Percentiles rank a stretch among this genome's conserved stretches.
These are phyloP conservation scores for Siphonodentalium dalli DNA, from an alignment of 2,888 invertebrate genomes.

Conservation along the genomic window DNA sequence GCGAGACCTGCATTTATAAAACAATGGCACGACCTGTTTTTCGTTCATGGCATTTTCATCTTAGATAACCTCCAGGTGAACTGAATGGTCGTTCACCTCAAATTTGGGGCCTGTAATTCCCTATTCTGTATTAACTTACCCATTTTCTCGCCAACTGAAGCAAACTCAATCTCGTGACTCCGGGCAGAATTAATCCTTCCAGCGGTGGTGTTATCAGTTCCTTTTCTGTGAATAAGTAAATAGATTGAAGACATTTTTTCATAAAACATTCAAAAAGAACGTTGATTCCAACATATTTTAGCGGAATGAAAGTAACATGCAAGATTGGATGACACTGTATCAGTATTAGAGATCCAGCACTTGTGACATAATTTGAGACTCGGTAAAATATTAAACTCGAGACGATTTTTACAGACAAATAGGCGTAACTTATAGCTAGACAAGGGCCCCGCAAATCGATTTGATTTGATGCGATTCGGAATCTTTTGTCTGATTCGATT, in stretches of 20 bases:
- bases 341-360: too few species aligned
- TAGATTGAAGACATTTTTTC: background rate
- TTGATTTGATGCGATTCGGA: too few species aligned
- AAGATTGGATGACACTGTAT: background rate
- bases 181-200: slow-evolving; percentile 89
- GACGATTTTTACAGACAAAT: background rate
- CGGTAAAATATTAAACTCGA: background rate
- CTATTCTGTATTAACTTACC: slow-evolving; percentile 66
- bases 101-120: too few species aligned
- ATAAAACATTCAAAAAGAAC: background rate
- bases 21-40: too few species aligned
- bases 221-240: slow-evolving; percentile 73
- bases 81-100: too few species aligned
- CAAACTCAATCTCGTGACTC: slow-evolving; percentile 89
- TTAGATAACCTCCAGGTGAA: too few species aligned
- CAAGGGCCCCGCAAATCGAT: too few species aligned
- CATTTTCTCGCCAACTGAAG: slow-evolving; percentile 80
- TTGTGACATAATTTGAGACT: too few species aligned
- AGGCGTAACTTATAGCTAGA: too few species aligned
- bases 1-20: too few species aligned
- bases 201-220: slow-evolving; percentile 92
- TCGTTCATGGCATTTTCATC: too few species aligned
- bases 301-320: slow-evolving; percentile 1
- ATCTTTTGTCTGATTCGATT: too few species aligned
- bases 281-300: background rate